phyloP scores from a whole-genome alignment of 2,888 invertebrate genomes.

The Brachypalpus laphriformis region DNA sequence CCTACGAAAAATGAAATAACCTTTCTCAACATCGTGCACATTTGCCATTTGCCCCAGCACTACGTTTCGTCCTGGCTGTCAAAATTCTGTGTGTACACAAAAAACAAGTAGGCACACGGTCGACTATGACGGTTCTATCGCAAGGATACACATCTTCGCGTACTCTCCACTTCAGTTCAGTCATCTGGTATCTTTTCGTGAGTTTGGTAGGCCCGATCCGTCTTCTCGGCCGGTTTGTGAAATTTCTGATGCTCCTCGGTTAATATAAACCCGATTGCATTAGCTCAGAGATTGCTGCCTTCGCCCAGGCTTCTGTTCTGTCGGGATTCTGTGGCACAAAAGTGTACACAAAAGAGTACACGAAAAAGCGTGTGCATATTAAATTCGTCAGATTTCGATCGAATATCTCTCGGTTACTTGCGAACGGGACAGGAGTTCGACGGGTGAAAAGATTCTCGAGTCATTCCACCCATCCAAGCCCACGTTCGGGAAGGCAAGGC shows the following conservation, averaged over 20 bases:
- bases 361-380: constrained; percentile 17
- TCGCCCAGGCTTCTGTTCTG: constrained; percentile 12
- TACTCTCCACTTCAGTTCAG: constrained; percentile 53
- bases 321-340: constrained; percentile 11
- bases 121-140: constrained; percentile 47
- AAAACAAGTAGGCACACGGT: constrained; percentile 38
- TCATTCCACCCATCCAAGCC: neutral
- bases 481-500: constrained; percentile 28
- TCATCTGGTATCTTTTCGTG: constrained; percentile 67
- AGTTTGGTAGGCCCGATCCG: constrained; percentile 4
- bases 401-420: constrained; percentile 6
- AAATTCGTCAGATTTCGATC: constrained; percentile 16
- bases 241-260: constrained; percentile 41
- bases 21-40: constrained; percentile 67
- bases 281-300: constrained; percentile 10
- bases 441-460: constrained; percentile 17
- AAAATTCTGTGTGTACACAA: constrained; percentile 59
- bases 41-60: neutral
- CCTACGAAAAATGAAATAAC: constrained; percentile 67
- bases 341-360: neutral
- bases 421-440: constrained; percentile 3
- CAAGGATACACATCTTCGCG: constrained; percentile 70
- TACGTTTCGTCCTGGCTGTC: constrained; percentile 52
- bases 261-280: constrained; percentile 38
- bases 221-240: constrained; percentile 43